phyloP scores from a whole-genome alignment of 2,888 invertebrate genomes.

The Embidobia sp. region DNA sequence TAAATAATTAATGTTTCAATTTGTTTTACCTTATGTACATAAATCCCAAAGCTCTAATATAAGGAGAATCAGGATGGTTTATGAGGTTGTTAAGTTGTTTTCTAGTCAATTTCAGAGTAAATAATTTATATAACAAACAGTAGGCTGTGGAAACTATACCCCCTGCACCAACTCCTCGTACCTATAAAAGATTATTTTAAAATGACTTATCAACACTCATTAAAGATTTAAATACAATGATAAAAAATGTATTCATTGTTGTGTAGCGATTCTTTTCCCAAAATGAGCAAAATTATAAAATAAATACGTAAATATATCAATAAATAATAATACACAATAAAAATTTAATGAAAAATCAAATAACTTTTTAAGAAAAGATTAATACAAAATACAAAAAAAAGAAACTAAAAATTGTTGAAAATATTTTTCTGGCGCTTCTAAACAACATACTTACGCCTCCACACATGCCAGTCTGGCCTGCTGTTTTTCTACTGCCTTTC shows the following conservation, averaged over 20 bases:
- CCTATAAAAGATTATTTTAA: too few species aligned
- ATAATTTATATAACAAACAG: constrained; percentile 98
- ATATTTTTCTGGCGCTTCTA: too few species aligned
- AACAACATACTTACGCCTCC: constrained; percentile 95
- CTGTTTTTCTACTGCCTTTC: constrained; percentile 97
- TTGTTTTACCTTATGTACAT: constrained; percentile 87
- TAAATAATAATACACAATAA: not conserved
- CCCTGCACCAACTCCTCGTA: constrained; percentile 99
- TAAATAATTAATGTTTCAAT: not conserved
- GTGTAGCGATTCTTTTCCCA: too few species aligned
- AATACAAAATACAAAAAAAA: too few species aligned
- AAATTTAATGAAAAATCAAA: not conserved
- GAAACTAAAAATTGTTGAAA: not conserved
- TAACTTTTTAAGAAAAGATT: too few species aligned
- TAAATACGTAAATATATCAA: not conserved
- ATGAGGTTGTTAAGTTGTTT: constrained; percentile 98
- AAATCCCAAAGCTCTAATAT: constrained; percentile 96
- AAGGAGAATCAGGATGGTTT: constrained; percentile 97
- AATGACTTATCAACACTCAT: too few species aligned
- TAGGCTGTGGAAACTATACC: constrained; percentile 99
- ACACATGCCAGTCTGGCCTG: constrained; percentile 99
- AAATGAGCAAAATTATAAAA: too few species aligned
- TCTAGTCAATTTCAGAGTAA: constrained; percentile 96
- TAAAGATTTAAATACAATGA: too few species aligned
- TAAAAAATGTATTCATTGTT: not conserved